Base-by-base conservation (phyloP, 2,113 vertebrate genomes). In the Coregonus clupeaformis region DNA sequence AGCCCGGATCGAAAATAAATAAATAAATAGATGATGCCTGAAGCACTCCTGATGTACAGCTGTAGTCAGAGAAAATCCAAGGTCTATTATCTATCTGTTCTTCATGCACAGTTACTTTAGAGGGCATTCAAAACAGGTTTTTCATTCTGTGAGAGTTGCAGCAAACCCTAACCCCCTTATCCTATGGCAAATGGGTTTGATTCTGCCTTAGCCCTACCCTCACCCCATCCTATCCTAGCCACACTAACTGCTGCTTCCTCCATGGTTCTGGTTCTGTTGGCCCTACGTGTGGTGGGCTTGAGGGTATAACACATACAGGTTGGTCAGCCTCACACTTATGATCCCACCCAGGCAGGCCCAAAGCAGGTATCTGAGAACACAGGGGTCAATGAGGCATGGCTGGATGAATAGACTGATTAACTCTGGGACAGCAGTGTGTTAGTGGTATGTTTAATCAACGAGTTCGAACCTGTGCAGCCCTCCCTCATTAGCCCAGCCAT, bases 341-440 rank as follows among this genome's bases (percentile, higher is more conserved):
- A 25, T 30, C 29, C 7, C 64, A 25, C 5, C 29, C 29, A 4
- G 25, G 25, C 64, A 66, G 64, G 14, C 13, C 27, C 63, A 66
- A 29, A 20, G 64, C 24, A 20, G 27, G 24, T 3, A 4, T 25
- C 60, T 11, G 29, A 71, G 64, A 72, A 14, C 13, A 22, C 29
- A 59, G 27, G 20, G 71, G 32, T 80, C 74, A 42, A 29, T 68
- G 47, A 49, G 63, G 59, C 67, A 62, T 70, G 68, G 62, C 52
- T 75, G 72, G 71, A 32, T 27, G 49, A 79, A 79, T 67, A 12
- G 29, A 47, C 32, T 68, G 77, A 79, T 84, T 78, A 74, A 76
- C 71, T 75, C 62, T 45, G 74, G 85, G 80, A 86, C 80, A 74
- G 77, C 52, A 74, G 77, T 55, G 78, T 85, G 83, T 84, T 80